These are phyloP conservation scores for Lacerta bilineata DNA, from an alignment of 2,797 vertebrate species.

Conservation along the genomic window DNA sequence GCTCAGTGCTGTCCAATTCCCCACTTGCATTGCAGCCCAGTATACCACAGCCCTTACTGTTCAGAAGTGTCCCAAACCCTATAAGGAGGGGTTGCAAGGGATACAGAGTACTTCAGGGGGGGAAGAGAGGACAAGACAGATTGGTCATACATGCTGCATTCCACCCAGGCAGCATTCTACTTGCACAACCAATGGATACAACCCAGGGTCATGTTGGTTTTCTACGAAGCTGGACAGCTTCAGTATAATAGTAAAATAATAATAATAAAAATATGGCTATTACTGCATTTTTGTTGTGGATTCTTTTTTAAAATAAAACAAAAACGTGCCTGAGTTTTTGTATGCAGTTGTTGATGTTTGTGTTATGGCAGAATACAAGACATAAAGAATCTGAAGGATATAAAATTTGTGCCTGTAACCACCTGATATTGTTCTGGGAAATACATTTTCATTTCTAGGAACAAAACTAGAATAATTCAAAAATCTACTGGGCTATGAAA, in stretches of 20 bases:
- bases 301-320: not conserved
- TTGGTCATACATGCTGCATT: too few relatives aligned
- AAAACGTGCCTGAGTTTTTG: too few relatives aligned
- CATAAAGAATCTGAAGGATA: not conserved
- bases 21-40: not conserved
- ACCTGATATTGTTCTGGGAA: not conserved
- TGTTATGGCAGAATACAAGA: not conserved
- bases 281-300: conserved; percentile 4
- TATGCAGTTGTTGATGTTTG: not conserved
- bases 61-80: not conserved
- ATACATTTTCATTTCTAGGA: not conserved
- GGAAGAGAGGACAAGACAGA: too few relatives aligned
- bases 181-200: not conserved
- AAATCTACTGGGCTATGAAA: not conserved
- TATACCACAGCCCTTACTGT: not conserved
- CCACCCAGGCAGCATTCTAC: too few relatives aligned
- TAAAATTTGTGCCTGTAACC: not conserved
- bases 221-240: not conserved
- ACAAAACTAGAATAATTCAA: not conserved
- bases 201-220: not conserved
- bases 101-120: too few relatives aligned
- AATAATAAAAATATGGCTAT: not conserved
- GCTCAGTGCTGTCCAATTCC: not conserved
- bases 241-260: not conserved
- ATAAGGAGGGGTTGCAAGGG: too few relatives aligned